These are phyloP conservation scores for Haliclona indistincta DNA, from an alignment of 37 sponge, comb jelly and placozoan genomes.

Conservation along the genomic window DNA sequence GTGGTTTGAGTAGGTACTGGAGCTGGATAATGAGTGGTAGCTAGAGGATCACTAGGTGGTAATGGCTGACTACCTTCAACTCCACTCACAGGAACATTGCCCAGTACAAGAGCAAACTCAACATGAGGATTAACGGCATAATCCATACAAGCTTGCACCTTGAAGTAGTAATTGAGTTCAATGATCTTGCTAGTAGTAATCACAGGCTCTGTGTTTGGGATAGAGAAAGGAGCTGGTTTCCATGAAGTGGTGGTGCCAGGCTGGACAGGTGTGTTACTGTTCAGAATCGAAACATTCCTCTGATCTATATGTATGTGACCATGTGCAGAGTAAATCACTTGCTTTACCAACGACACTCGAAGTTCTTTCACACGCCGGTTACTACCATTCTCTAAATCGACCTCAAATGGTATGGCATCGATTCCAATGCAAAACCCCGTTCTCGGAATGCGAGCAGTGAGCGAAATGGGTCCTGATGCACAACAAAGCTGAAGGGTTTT, in stretches of 20 bases:
- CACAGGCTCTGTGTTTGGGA: slow-evolving; percentile 28
- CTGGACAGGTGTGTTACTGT: neutral
- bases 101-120: slow-evolving; percentile 31
- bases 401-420: slow-evolving; percentile 41
- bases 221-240: slow-evolving; percentile 10
- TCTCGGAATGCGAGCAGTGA: slow-evolving; percentile 40
- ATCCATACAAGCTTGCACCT: slow-evolving; percentile 16
- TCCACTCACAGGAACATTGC: slow-evolving; percentile 48
- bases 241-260: slow-evolving; percentile 1
- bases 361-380: slow-evolving; percentile 21
- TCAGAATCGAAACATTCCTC: no score
- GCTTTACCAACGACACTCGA: slow-evolving; percentile 18
- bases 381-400: slow-evolving; percentile 42
- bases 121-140: slow-evolving; percentile 26
- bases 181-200: slow-evolving; percentile 24
- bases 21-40: no score
- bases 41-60: no score
- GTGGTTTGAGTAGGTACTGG: no score
- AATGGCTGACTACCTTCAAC: no score
- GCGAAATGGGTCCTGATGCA: slow-evolving; percentile 53
- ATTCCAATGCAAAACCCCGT: slow-evolving; percentile 59
- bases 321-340: slow-evolving; percentile 36
- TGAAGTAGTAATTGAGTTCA: slow-evolving; percentile 17
- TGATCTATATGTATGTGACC: no score
- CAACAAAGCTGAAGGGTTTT: slow-evolving; percentile 76